Evolutionary conservation across 1,140 invertebrate genomes (phyloP).

Genomic region (Battus philenor): DNA sequence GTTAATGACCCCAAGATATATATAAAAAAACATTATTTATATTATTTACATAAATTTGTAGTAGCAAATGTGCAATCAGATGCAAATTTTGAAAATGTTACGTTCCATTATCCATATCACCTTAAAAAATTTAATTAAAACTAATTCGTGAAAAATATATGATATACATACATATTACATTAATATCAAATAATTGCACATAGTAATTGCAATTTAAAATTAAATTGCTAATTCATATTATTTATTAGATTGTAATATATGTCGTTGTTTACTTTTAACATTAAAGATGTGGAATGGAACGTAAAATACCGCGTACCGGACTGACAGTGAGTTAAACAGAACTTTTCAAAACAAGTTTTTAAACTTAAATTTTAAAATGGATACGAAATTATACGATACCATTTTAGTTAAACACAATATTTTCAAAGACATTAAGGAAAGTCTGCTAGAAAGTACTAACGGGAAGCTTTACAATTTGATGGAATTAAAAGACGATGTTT

Average conservation of each 20-base stretch:
- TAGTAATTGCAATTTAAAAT: no score
- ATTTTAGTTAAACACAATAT: slow-evolving; percentile 77
- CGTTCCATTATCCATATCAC: no score
- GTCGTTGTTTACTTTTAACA: not conserved
- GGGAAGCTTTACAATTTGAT: slow-evolving; percentile 80
- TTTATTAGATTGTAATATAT: not conserved
- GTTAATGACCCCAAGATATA: no score
- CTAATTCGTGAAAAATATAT: no score
- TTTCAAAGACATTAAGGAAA: slow-evolving; percentile 76
- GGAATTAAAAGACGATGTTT: slow-evolving; percentile 78
- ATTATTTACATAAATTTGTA: no score
- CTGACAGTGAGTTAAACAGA: slow-evolving; percentile 23
- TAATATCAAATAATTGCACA: no score
- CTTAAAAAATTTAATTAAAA: no score
- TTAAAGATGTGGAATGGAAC: slow-evolving; percentile 19
- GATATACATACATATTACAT: no score
- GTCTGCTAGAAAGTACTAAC: slow-evolving; percentile 68
- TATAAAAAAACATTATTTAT: no score
- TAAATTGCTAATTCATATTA: not conserved
- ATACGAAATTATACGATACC: slow-evolving; percentile 74
- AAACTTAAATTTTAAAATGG: slow-evolving; percentile 58
- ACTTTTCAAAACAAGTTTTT: slow-evolving; percentile 27
- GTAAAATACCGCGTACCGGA: slow-evolving; percentile 19
- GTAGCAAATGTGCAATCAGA: no score
- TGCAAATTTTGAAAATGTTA: no score